A percentile compares a stretch with the other conserved stretches of the same genome.
Evolutionary conservation across 2,797 vertebrate genomes (phyloP).

Genomic region (Philypnodon macrostomus): DNA sequence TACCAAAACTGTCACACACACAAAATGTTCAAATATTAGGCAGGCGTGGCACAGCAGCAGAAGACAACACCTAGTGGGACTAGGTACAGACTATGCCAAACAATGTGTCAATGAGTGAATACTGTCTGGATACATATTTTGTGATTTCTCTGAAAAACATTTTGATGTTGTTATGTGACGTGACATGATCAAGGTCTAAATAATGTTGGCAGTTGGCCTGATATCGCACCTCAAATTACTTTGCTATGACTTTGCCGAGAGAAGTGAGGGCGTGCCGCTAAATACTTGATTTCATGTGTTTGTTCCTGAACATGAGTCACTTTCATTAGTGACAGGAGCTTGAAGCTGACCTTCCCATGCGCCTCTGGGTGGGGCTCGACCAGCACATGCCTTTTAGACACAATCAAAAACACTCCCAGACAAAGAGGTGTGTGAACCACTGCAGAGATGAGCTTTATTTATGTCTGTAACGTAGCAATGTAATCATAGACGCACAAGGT

Average conservation of each 20-base stretch:
- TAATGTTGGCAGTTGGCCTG: constrained; percentile 1
- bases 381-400: constrained; percentile 56
- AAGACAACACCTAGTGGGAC: too few species aligned
- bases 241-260: neutral
- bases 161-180: neutral
- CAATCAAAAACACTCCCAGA: constrained; percentile 60
- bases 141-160: neutral
- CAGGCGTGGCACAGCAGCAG: too few species aligned
- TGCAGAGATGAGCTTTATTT: constrained; percentile 24
- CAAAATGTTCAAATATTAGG: too few species aligned
- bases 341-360: constrained; percentile 42
- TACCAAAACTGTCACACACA: too few species aligned
- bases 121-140: too few species aligned
- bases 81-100: too few species aligned
- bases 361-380: constrained; percentile 58
- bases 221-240: constrained; percentile 15
- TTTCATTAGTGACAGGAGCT: constrained; percentile 29
- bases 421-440: constrained; percentile 48
- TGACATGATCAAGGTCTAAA: neutral
- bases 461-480: constrained; percentile 12
- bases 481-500: neutral
- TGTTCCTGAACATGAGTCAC: constrained; percentile 52
- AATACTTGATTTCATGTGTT: constrained; percentile 37
- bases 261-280: constrained; percentile 46
- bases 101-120: too few species aligned